These are phyloP conservation scores for Chloropsis cyanopogon DNA, from an alignment of 2,113 vertebrate species.

Conservation along the genomic window DNA sequence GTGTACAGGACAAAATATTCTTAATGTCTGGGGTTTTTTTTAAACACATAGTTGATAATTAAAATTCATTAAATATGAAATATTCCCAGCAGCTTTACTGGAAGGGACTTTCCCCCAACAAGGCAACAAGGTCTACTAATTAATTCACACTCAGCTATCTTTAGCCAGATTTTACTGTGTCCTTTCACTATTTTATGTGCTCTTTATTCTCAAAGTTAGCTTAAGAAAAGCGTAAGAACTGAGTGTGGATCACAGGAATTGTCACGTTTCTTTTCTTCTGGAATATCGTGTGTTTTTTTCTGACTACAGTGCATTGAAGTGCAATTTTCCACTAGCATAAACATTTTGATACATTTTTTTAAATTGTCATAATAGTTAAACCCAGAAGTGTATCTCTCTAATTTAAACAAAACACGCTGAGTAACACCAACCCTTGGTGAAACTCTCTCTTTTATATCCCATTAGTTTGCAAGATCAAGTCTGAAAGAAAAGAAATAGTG, in stretches of 20 bases:
- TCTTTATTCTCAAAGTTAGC: neutral
- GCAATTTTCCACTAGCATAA: neutral
- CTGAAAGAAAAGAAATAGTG: neutral
- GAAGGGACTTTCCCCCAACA: neutral
- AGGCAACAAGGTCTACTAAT: neutral
- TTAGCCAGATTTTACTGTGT: neutral
- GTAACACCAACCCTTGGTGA: neutral
- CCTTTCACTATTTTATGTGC: neutral
- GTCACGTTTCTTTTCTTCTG: neutral
- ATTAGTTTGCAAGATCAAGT: neutral
- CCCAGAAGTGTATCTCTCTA: neutral
- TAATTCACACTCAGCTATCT: neutral
- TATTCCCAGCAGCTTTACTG: neutral
- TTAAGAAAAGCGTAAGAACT: neutral
- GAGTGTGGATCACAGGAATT: neutral
- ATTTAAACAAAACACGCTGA: neutral
- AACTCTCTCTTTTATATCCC: neutral
- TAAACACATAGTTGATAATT: neutral
- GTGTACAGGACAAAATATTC: neutral
- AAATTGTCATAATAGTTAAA: neutral
- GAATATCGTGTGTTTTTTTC: neutral
- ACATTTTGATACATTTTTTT: neutral
- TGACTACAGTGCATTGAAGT: neutral
- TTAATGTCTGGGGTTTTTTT: neutral
- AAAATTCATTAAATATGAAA: neutral